These are phyloP conservation scores for Yponomeuta plumbellus DNA, from an alignment of 2,888 invertebrate species.

Conservation along the genomic window DNA sequence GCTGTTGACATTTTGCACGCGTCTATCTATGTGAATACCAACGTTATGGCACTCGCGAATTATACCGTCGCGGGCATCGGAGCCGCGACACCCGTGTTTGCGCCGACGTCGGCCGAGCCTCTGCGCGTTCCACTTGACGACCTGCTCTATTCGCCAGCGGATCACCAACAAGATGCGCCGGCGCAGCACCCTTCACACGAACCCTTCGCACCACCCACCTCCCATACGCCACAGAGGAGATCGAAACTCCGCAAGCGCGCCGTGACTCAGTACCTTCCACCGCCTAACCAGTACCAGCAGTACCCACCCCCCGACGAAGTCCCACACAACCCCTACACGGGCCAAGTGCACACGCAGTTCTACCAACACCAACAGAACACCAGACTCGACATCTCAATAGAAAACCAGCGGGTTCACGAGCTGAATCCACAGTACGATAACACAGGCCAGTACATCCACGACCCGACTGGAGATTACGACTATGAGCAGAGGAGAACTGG, in stretches of 20 bases:
- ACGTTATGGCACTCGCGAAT: conserved; percentile 64
- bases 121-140: conserved; percentile 56
- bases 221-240: conserved; percentile 39
- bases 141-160: conserved; percentile 59
- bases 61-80: conserved; percentile 55
- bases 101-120: conserved; percentile 49
- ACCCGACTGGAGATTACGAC: conserved; percentile 67
- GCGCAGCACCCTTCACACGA: conserved; percentile 44
- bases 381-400: conserved; percentile 56
- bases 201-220: conserved; percentile 48
- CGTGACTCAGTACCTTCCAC: conserved; percentile 65
- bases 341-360: conserved; percentile 54
- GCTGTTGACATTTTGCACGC: conserved; percentile 46
- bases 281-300: conserved; percentile 60
- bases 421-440: conserved; percentile 56
- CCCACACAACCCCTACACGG: conserved; percentile 57
- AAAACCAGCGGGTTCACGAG: conserved; percentile 60
- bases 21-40: conserved; percentile 60
- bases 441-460: conserved; percentile 64
- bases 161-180: conserved; percentile 41
- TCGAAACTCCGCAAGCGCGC: conserved; percentile 64
- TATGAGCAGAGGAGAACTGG: conserved; percentile 59
- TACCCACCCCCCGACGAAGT: conserved; percentile 53
- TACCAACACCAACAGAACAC: conserved; percentile 49
- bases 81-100: conserved; percentile 52